Evolutionary conservation across 1,140 invertebrate species (phyloP).

Genomic region (Hyphantria cunea): DNA sequence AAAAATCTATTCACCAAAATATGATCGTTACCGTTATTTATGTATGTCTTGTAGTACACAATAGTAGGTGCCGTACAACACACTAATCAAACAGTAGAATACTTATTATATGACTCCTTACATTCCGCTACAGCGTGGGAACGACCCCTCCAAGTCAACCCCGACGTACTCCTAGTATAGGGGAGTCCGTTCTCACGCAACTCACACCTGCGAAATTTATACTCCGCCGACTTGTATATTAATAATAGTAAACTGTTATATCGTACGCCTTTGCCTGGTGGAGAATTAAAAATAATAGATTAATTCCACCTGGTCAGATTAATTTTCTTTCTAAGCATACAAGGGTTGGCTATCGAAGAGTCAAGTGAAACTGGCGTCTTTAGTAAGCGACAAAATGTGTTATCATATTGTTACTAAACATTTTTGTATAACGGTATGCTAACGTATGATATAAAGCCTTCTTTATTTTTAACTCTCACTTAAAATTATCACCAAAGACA

Average conservation of each 20-base stretch:
- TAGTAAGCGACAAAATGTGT: too few relatives aligned
- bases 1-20: too few relatives aligned
- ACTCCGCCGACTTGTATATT: slow-evolving; percentile 5
- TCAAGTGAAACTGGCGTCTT: too few relatives aligned
- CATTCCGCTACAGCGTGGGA: slow-evolving; percentile 4
- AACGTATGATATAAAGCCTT: too few relatives aligned
- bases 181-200: slow-evolving; percentile 11
- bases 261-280: not conserved
- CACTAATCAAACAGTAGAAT: slow-evolving; percentile 1
- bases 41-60: too few relatives aligned
- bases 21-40: too few relatives aligned
- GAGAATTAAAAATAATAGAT: not conserved
- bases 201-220: slow-evolving; percentile 8
- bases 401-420: too few relatives aligned
- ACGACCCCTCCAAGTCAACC: not conserved
- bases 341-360: too few relatives aligned
- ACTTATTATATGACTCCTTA: not conserved
- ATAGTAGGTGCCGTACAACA: not conserved
- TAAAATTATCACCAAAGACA: too few relatives aligned
- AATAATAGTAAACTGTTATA: slow-evolving; percentile 9
- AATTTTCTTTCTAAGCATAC: not conserved
- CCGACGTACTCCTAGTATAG: slow-evolving; percentile 1
- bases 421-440: too few relatives aligned
- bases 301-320: not conserved
- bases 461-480: too few relatives aligned